phyloP scores from a whole-genome alignment of 2,113 vertebrate genomes.

The Leptodactylus fuscus region DNA sequence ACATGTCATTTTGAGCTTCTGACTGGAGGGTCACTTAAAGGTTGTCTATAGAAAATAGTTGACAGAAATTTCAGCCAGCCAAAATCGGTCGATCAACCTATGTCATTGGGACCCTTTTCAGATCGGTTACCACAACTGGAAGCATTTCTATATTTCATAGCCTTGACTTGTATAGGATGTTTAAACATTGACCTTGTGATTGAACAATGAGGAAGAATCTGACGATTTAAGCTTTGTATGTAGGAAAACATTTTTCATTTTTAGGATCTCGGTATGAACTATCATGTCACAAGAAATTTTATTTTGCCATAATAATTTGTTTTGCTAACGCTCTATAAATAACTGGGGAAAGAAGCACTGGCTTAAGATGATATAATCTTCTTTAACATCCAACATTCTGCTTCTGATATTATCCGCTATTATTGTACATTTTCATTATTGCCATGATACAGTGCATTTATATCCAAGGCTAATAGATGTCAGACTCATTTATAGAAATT shows the following conservation, averaged over 20 bases:
- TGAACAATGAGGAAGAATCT: too few species aligned
- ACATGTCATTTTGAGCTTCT: too few species aligned
- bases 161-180: not conserved
- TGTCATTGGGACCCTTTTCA: not conserved
- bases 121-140: not conserved
- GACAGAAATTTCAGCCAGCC: not conserved
- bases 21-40: too few species aligned
- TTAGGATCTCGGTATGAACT: not conserved
- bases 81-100: not conserved
- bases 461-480: constrained; percentile 25
- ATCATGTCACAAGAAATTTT: not conserved
- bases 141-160: not conserved
- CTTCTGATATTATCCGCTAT: too few species aligned
- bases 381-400: constrained; percentile 36
- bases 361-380: constrained; percentile 30
- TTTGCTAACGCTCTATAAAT: not conserved
- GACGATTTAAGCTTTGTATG: not conserved
- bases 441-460: constrained; percentile 43
- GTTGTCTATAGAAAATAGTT: not conserved
- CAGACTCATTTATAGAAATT: constrained; percentile 25
- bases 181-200: not conserved
- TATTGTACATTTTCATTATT: constrained; percentile 44
- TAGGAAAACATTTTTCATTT: not conserved
- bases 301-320: not conserved
- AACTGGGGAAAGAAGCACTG: not conserved